Evolutionary conservation across 2,797 vertebrate species (phyloP).

Genomic region (Poliocrania exsul): DNA sequence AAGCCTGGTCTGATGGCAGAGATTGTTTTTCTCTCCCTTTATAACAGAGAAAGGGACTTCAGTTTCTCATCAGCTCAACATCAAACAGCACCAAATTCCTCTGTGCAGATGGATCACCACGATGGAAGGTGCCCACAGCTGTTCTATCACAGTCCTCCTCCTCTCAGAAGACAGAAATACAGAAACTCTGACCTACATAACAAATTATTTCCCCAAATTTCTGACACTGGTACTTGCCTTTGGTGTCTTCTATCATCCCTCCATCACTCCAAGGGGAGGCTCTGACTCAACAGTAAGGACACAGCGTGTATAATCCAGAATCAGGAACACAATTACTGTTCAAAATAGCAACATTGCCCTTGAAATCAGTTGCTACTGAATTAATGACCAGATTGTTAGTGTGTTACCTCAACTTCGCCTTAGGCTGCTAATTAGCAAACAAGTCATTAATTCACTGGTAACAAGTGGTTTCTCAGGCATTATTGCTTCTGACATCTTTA

Average conservation of each 20-base stretch:
- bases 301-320: not conserved
- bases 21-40: not conserved
- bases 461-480: constrained; percentile 65
- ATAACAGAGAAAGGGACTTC: not conserved
- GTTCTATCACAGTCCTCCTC: not conserved
- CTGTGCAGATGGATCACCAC: not conserved
- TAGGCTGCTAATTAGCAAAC: constrained; percentile 70
- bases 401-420: constrained; percentile 57
- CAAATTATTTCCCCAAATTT: not conserved
- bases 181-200: not conserved
- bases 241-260: not conserved
- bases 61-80: not conserved
- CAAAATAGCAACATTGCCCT: constrained; percentile 61
- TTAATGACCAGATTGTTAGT: constrained; percentile 67
- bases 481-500: constrained; percentile 52
- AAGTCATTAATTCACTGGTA: constrained; percentile 71
- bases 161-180: not conserved
- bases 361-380: constrained; percentile 67
- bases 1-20: not conserved
- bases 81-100: not conserved
- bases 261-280: not conserved
- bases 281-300: not conserved
- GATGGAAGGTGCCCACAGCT: not conserved
- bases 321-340: constrained; percentile 54
- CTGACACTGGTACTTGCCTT: not conserved